phyloP scores from a whole-genome alignment of 2,888 invertebrate genomes.

The Exephanes ischioxanthus region DNA sequence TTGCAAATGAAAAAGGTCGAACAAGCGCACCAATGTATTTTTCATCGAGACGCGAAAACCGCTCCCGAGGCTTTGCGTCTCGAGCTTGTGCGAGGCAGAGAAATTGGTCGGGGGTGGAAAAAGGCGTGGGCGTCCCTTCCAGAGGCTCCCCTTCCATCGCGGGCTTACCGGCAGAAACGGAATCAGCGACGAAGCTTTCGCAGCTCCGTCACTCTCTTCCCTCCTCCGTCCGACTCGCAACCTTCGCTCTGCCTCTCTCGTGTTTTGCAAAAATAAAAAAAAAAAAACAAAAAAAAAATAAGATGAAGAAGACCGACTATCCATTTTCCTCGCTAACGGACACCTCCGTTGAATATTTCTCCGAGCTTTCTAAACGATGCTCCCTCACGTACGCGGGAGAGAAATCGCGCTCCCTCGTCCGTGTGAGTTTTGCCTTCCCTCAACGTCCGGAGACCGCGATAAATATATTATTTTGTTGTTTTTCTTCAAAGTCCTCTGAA shows the following conservation, averaged over 20 bases:
- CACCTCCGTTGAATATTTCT: conserved; percentile 61
- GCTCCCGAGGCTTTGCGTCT: conserved; percentile 32
- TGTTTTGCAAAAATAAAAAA: neutral
- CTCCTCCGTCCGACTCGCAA: neutral
- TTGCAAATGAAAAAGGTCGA: conserved; percentile 7
- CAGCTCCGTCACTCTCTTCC: conserved; percentile 18
- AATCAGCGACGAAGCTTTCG: conserved; percentile 32
- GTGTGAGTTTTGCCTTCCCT: neutral
- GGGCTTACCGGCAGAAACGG: conserved; percentile 20
- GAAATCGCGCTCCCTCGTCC: conserved; percentile 12
- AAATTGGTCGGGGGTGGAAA: neutral
- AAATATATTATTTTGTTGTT: neutral
- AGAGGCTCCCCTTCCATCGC: conserved; percentile 5
- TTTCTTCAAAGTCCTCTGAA: conserved; percentile 12
- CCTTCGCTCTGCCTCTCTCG: neutral
- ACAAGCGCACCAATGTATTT: conserved; percentile 23
- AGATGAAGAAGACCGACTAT: conserved; percentile 37
- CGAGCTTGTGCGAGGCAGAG: neutral
- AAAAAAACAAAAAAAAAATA: neutral
- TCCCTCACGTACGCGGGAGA: conserved; percentile 34
- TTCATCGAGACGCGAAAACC: conserved; percentile 21
- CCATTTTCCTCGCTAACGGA: conserved; percentile 60
- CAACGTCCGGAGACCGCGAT: conserved; percentile 1
- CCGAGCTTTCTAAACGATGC: conserved; percentile 29
- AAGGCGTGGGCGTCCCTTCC: conserved; percentile 40